Evolutionary conservation across 2,113 vertebrate species (phyloP), one percentile per base, ranked within the genome.

Genomic region (Gavialis gangeticus): DNA sequence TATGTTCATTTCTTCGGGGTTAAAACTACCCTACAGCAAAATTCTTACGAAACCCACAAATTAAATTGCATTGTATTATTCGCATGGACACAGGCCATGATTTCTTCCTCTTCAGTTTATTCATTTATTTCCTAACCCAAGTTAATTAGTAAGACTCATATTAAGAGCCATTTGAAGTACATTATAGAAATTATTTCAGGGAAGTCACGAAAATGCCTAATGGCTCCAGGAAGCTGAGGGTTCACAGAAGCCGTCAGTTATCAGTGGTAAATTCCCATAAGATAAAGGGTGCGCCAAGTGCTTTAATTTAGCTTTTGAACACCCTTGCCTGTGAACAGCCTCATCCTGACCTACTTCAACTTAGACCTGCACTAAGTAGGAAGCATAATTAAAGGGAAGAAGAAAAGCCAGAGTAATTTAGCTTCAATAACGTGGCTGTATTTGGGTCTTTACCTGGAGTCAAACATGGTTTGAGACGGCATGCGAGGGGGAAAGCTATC

Each of bases 1-100:
- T 96, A 96, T 93, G 95, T 98, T 98, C 94, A 95, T 96, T 98
- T 97, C 89, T 96, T 96, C 96, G 95, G 94, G 86, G 96, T 98
- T 98, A 97, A 98, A 98, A 97, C 92, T 96, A 94, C 97, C 98
- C 96, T 92, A 96, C 95, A 98, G 97, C 97, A 95, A 78, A 95
- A 90, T 71, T 97, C 88, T 97, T 97, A 98, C 95, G 96, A 97
- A 97, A 97, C 81, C 88, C 92, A 93, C 91, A 92, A 97, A 97
- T 92, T 93, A 96, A 98, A 98, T 95, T 96, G 92, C 84, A 97
- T 96, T 94, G 60, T 94, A 90, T 88, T 96, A 93, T 96, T 98
- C 95, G 96, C 91, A 94, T 85, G 91, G 82, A 97, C 66, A 79
- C 83, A 90, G 84, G 79, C 93, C 56, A 59, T 62, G 82, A 90